Evolutionary conservation across 1,140 invertebrate genomes (phyloP), one percentile per base, ranked within the genome.

Genomic region (Elysia chlorotica): DNA sequence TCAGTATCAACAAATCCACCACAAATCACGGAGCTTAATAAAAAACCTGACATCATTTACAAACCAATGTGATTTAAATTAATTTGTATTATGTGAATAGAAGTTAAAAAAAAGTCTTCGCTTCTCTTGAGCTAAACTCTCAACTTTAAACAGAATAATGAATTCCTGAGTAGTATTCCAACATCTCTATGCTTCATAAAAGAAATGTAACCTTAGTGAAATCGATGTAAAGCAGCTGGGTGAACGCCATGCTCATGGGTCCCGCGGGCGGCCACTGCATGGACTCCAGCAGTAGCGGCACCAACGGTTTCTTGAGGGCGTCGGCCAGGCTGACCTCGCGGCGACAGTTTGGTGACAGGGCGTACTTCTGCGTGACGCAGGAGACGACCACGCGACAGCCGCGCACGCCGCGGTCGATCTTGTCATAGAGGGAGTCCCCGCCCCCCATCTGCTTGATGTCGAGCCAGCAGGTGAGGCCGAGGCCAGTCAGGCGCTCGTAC

Each of bases 371-470:
- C 23, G 85, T 87, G 23, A 87, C 78, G 67, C 83, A 87, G 0
- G 81, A 76, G 6, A 86, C 14, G 4, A 86, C 78, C 14, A 86
- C 76, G 57, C 81, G 78, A 73, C 80, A 81, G 21, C 79, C 80
- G 41, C 86, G 69, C 23, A 87, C 72, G 30, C 85, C 86, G n/a
- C 73, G 62, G 76, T 87, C 86, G 68, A 87, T 87, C 73, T 85
- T 85, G 65, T 83, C 82, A 72, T 83, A 87, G 17, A 87, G 75
- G 0, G 83, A 85, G 71, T 86, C 86, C 30, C 86, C 86, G 23
- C 84, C 85, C 2, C 84, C 86, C 86, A 87, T 87, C 75, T 86
- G 84, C 35, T 80, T 76, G 23, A 87, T 86, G 69, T 86, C 86
- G 79, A 86, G 77, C 86, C 86, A 87, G 67, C 82, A 83, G n/a